These are phyloP conservation scores for Esox niger DNA, from an alignment of 2,113 vertebrate genomes.

Conservation along the genomic window DNA sequence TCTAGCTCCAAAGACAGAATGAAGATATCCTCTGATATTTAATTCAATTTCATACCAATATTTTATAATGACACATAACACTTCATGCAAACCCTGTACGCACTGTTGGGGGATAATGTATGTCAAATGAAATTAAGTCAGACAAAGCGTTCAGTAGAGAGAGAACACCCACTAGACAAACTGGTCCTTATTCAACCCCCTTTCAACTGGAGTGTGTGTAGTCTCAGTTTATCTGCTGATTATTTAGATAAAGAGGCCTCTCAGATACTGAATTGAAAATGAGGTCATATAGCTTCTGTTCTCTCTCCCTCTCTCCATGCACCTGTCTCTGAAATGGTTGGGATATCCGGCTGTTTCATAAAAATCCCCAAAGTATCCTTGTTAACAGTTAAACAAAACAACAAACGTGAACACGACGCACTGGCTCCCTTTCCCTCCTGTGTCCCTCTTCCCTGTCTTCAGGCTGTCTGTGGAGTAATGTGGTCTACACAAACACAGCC, in stretches of 20 bases:
- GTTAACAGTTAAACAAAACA: background rate
- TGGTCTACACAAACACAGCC: too few species aligned
- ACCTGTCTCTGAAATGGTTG: background rate
- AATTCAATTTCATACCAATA: constrained; percentile 10
- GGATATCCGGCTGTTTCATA: background rate
- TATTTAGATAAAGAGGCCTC: too few species aligned
- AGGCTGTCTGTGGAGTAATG: background rate
- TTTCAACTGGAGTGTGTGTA: background rate
- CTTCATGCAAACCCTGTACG: constrained; percentile 6
- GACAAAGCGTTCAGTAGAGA: background rate
- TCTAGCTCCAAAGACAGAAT: background rate
- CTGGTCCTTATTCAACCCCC: background rate
- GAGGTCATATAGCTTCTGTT: too few species aligned
- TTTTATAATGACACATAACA: constrained; percentile 8
- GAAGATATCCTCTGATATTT: background rate
- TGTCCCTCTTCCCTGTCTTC: background rate
- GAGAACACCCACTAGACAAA: background rate
- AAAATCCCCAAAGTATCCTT: background rate
- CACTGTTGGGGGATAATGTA: background rate
- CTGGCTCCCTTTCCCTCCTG: background rate
- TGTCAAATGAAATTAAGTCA: constrained; percentile 14
- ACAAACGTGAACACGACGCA: background rate
- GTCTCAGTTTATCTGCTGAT: too few species aligned
- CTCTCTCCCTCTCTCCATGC: background rate
- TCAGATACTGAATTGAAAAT: too few species aligned